Base-by-base conservation (phyloP, 1,140 invertebrate genomes). In the Schlechtendalia chinensis region DNA sequence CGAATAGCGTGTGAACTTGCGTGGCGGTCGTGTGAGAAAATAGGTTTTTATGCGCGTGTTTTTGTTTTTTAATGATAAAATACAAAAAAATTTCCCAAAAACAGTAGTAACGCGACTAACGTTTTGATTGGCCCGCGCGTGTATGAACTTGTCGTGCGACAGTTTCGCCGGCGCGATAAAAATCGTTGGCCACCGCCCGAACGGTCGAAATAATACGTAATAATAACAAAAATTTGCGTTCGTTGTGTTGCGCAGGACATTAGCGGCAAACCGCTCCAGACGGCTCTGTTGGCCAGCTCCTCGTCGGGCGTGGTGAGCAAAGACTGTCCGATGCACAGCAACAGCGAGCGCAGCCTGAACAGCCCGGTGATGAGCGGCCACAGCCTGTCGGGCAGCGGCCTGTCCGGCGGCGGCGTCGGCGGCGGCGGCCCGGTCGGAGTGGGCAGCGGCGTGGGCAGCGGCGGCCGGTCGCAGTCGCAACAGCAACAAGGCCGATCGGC, bases 281-380 rank as follows among this genome's bases (percentile, higher is more conserved):
- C 92, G 81, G 94, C 94, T 0, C 87, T 97, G 11, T 85, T 96
- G 63, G 94, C 94, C 0, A 95, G 94, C 6, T 94, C 93, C 0
- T 95, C 93, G 5, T 94, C 93, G 0, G 93, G 91, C 0, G 93
- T 93, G 12, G 92, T 93, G 0, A 93, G 93, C 11, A 93, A 93
- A 10, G 93, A 94, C 85, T 93, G 94, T 84, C 92, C 89, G 0
- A 86, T 94, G 32, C 93, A 94, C 86, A 95, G 93, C 83, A 95
- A 95, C 85, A 96, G 94, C 86, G 94, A 96, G 85, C 87, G 94
- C 29, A 96, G 94, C 84, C 86, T 96, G 45, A 96, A 96, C 85
- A 95, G 93, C 83, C 94, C 94, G 0, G 94, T 95, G 1, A 94
- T 94, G 93, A 95, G 93, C 17, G 94, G 95, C 84, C 84, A 96